Evolutionary conservation across 1,140 invertebrate species (phyloP), one percentile per base, ranked within the genome.

Genomic region (Galleria mellonella): DNA sequence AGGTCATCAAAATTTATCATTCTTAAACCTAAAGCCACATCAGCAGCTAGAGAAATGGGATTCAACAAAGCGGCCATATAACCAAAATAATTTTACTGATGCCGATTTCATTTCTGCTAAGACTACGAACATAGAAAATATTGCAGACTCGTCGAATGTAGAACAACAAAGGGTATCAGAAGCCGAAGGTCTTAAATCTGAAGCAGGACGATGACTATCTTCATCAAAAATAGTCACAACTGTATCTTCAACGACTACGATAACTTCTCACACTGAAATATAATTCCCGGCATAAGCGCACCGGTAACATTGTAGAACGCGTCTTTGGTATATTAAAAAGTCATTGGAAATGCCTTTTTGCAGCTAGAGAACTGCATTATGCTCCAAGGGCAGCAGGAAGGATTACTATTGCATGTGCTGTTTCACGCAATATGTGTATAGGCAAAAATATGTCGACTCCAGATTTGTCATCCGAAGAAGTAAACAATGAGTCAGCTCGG

Each of bases 41-140:
- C 69, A 42, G 64, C 59, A 31, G 71, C 72, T 10, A 29, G 66
- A 32, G 64, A 61, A 29, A 51, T 49, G 35, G 71, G 59, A 0
- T 76, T 76, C 47, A 76, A 76, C 36, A 62, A 51, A 62, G 51
- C 57, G 12, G n/a, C n/a, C n/a, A n/a, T n/a, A n/a, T n/a, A n/a
- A n/a, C n/a, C n/a, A n/a, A n/a, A n/a, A n/a, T n/a, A n/a, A n/a
- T n/a, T n/a, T n/a, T n/a, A n/a, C n/a, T n/a, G n/a, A n/a, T n/a
- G n/a, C n/a, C n/a, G n/a, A n/a, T 73, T 45, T 48, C 60, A 47
- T 57, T 31, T 36, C 64, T 48, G 66, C 61, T 9, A 38, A 44
- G 47, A 70, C 63, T 36, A 68, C 64, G n/a, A 47, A 71, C 33
- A 52, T 50, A 51, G 30, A 42, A 51, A 40, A 41, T 43, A 43